Evolutionary conservation across 2,113 vertebrate genomes (phyloP).

Genomic region (Corydoras maculifer): DNA sequence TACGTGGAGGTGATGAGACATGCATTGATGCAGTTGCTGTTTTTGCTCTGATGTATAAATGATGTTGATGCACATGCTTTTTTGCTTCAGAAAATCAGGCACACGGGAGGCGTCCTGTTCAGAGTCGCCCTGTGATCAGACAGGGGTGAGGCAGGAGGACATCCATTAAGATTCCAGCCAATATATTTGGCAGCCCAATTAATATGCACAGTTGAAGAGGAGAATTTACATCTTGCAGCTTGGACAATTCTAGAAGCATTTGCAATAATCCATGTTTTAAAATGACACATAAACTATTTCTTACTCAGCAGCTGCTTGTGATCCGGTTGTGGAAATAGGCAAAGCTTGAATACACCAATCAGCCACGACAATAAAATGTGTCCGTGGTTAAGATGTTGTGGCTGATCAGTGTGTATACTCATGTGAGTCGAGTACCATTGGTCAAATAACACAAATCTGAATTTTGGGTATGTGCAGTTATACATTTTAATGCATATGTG

Average conservation of each 20-base stretch:
- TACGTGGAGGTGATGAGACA: too few relatives aligned
- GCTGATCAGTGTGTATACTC: too few relatives aligned
- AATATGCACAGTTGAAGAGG: constrained; percentile 14
- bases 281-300: constrained; percentile 20
- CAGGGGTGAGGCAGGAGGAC: neutral
- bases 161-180: neutral
- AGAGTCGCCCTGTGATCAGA: neutral
- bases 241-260: constrained; percentile 40
- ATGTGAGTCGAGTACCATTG: too few relatives aligned
- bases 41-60: too few relatives aligned
- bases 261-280: constrained; percentile 53
- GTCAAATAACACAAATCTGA: too few relatives aligned
- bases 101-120: neutral
- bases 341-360: neutral
- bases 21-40: too few relatives aligned
- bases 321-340: constrained; percentile 39
- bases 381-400: too few relatives aligned
- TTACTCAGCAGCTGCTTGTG: constrained; percentile 34
- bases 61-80: neutral
- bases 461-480: too few relatives aligned
- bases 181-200: constrained; percentile 24
- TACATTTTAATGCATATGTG: too few relatives aligned
- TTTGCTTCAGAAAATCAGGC: neutral
- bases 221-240: constrained; percentile 24
- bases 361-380: too few relatives aligned